Evolutionary conservation across 2,888 invertebrate species (phyloP).

Genomic region (Dione juno): DNA sequence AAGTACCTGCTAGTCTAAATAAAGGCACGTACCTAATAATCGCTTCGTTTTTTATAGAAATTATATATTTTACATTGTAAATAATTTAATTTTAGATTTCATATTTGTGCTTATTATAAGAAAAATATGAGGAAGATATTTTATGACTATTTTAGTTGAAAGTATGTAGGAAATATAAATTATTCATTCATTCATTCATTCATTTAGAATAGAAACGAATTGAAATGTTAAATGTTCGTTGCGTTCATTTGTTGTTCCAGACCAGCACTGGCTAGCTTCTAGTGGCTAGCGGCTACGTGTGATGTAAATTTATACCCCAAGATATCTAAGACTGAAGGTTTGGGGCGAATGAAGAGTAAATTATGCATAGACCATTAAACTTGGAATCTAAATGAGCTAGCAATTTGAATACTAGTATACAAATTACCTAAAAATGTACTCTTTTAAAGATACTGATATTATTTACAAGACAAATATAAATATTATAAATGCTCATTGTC

Average conservation of each 20-base stretch:
- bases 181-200: not conserved
- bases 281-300: conserved; percentile 21
- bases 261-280: conserved; percentile 13
- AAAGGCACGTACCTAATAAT: no score
- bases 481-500: not conserved
- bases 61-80: no score
- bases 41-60: no score
- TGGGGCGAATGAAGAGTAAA: conserved; percentile 35
- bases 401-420: conserved; percentile 33
- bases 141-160: no score
- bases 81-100: no score
- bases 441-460: not conserved
- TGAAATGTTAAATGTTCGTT: not conserved
- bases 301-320: conserved; percentile 34
- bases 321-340: conserved; percentile 39
- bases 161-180: no score
- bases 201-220: not conserved
- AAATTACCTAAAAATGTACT: not conserved
- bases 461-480: not conserved
- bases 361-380: conserved; percentile 45
- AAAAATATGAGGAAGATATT: no score
- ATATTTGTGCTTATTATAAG: no score
- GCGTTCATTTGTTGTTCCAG: conserved; percentile 16
- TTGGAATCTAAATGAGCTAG: conserved; percentile 31
- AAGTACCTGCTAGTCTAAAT: no score